These are phyloP conservation scores for Phaethornis superciliosus DNA, from an alignment of 2,113 vertebrate genomes.

Conservation along the genomic window DNA sequence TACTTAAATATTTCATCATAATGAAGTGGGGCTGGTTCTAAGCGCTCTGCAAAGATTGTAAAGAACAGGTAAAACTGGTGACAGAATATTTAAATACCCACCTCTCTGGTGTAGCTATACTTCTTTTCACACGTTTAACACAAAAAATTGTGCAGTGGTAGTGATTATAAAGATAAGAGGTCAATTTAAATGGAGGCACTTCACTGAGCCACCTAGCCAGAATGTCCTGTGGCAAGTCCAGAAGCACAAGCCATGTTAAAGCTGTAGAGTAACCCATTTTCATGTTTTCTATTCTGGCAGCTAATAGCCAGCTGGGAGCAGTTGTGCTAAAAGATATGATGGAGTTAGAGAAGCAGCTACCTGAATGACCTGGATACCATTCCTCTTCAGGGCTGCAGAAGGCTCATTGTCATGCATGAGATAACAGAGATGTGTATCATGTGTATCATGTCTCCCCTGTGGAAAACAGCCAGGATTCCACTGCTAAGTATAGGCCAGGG, in stretches of 20 bases:
- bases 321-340: neutral
- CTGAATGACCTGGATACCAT: slow-evolving; percentile 50
- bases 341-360: slow-evolving; percentile 1
- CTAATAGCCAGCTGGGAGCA: neutral
- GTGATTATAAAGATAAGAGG: neutral
- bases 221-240: neutral
- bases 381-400: neutral
- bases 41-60: neutral
- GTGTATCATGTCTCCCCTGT: neutral
- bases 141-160: neutral
- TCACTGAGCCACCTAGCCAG: neutral
- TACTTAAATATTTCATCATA: neutral
- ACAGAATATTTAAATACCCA: neutral
- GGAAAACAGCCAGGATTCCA: slow-evolving; percentile 61
- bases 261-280: neutral
- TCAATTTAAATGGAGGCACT: neutral
- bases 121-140: neutral
- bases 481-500: slow-evolving; percentile 60
- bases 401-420: slow-evolving; percentile 45
- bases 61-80: neutral
- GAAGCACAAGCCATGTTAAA: neutral
- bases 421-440: slow-evolving; percentile 27
- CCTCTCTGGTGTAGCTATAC: neutral
- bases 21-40: neutral
- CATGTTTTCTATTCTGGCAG: neutral